Base-by-base conservation (phyloP, 1,140 invertebrate genomes). In the Physella acuta region DNA sequence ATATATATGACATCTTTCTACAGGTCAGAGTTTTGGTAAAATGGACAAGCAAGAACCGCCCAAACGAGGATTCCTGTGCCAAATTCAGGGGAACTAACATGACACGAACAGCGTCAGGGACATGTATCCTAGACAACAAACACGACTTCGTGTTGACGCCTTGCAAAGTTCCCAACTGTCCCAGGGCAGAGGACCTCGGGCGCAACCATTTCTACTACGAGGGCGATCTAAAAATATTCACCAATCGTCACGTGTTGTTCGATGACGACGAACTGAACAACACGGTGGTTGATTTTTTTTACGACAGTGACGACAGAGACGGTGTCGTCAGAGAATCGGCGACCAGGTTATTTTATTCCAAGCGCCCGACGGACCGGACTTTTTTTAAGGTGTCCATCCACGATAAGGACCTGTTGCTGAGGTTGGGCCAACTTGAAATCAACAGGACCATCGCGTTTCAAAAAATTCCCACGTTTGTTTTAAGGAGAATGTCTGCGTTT, bases 211-310 rank as follows among this genome's bases (percentile, higher is more conserved):
- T 1, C 1, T 51, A 51, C 49, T 51, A 31, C 28, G 39, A 64
- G 36, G 62, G 39, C 30, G 62, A 64, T 52, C 20, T 64, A 28
- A 64, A 64, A 64, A 64, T 64, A 30, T 64, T 64, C 62, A 64
- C 62, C 2, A 64, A 64, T n/a, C 49, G 52, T 31, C 62, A 64
- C 28, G 62, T 64, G 2, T 17, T 64, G 1, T 64, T 51, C 34
- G 62, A 64, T 52, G 62, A 64, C n/a, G 62, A 64, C 33, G 62
- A 64, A 52, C 49, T 64, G 11, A 3, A 17, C 3, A 49, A 20
- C 33, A 64, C 62, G 4, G 49, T 33, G 2, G 62, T 64, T 11
- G 62, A 64, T 28, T 64, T 64, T 33, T 64, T 64, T 30, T 64
- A 64, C n/a, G 31, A 64, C 30, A 64, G 44, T 20, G 17, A 37